A percentile compares a stretch with the other conserved stretches of the same genome.
Conservation (phyloP, 2,888 invertebrate genomes). For the Acleris laterana region DNA sequence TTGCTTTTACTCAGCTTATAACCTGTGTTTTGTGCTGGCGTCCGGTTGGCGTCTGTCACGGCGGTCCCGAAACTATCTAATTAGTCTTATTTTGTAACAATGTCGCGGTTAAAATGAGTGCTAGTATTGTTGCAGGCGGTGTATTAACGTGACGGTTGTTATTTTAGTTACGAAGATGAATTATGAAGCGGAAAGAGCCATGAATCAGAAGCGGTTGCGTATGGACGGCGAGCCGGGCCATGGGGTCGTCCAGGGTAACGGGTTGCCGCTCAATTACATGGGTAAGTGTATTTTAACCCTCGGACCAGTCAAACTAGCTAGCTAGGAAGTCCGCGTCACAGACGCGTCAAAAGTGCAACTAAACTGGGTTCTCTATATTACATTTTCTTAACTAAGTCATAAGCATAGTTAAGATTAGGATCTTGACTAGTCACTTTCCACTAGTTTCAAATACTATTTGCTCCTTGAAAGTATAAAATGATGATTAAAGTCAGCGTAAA, state of each 20-base stretch:
- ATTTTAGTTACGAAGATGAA: conserved; percentile 83
- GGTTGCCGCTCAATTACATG: conserved; percentile 81
- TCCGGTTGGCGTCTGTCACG: conserved; percentile 84
- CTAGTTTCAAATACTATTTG: too few relatives aligned
- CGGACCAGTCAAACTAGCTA: background rate
- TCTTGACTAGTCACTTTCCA: too few relatives aligned
- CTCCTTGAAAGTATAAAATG: too few relatives aligned
- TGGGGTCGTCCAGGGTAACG: conserved; percentile 81
- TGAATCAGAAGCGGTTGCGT: conserved; percentile 82
- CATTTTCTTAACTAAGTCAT: too few relatives aligned
- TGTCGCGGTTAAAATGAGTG: conserved; percentile 56
- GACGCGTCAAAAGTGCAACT: too few relatives aligned
- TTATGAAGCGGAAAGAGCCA: conserved; percentile 82
- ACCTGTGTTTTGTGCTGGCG: conserved; percentile 83
- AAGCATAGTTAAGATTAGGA: too few relatives aligned
- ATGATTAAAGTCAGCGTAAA: too few relatives aligned
- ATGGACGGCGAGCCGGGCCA: conserved; percentile 83
- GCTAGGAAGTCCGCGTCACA: background rate
- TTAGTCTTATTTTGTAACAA: conserved; percentile 57
- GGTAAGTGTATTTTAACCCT: conserved; percentile 57
- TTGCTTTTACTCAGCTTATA: conserved; percentile 78
- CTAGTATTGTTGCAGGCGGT: conserved; percentile 48
- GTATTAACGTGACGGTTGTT: conserved; percentile 60
- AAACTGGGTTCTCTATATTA: too few relatives aligned
- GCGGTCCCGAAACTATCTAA: conserved; percentile 66